Evolutionary conservation across 2,888 invertebrate species (phyloP), one percentile per base, ranked within the genome.

Genomic region (Pinctada fucata): DNA sequence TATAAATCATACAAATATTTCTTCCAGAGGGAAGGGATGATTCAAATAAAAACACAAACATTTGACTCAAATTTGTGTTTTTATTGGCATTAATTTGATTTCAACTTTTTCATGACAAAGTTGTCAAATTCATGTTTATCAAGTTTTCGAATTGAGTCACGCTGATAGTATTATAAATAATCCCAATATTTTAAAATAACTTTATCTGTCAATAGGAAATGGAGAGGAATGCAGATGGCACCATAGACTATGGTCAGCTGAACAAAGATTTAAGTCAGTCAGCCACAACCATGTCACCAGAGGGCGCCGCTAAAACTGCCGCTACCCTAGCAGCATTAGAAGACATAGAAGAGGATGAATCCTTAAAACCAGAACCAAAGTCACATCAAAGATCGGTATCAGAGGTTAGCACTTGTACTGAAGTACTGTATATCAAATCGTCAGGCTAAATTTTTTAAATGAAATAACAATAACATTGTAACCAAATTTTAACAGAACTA

Each of bases 251-350:
- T 77, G 86, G 89, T 2, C 81, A 84, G 65, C 77, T 90, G 48
- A 91, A 91, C 79, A 87, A 86, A 50, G 90, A 91, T 47, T 85
- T 91, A 58, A 90, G 89, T 82, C 85, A 87, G 50, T 88, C 90
- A 58, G 89, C 82, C 2, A 88, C 88, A 64, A 86, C 84, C 3
- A 76, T 87, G 79, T 86, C 88, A 68, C 86, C 87, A 66, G 88
- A 87, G 70, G 85, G 80, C 6, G 85, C 85, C 76, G 84, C 82
- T 47, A 82, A 78, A 51, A 83, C 81, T 5, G 83, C 82, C 0
- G 86, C 82, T 1, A 84, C 86, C 10, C 78, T 86, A 8, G 86
- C 85, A 2, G 85, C 85, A 10, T 68, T 86, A n/a, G 79, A 84
- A 72, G 85, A 86, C 63, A 83, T 85, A 5, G 84, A 85, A n/a